These are phyloP conservation scores for Pleuronectes platessa DNA, from an alignment of 2,113 vertebrate genomes.

Conservation along the genomic window DNA sequence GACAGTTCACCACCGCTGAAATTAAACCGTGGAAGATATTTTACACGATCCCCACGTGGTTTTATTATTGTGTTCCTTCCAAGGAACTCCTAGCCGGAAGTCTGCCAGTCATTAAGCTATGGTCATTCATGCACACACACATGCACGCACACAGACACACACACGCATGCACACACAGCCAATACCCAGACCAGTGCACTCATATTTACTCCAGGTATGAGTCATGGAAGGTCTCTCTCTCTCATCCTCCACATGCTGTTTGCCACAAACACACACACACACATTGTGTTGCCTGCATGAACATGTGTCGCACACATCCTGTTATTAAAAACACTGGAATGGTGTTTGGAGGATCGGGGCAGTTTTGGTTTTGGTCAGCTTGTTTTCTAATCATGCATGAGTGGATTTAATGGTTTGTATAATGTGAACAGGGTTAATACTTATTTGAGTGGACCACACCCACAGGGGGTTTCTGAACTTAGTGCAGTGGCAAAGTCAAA, in stretches of 20 bases:
- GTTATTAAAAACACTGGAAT: neutral
- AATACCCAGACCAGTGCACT: neutral
- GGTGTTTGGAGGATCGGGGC: neutral
- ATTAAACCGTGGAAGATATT: too few species aligned
- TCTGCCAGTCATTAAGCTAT: slow-evolving; percentile 3
- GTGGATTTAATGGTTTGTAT: neutral
- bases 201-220: slow-evolving; percentile 29
- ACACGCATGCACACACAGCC: neutral
- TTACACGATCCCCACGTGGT: neutral
- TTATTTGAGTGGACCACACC: neutral
- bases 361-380: neutral
- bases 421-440: neutral
- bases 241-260: neutral
- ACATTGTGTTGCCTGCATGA: neutral
- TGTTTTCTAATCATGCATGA: neutral
- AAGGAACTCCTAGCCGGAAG: neutral
- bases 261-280: neutral
- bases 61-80: slow-evolving; percentile 16
- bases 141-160: too few species aligned
- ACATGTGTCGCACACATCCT: neutral
- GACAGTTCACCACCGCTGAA: too few species aligned
- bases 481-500: neutral
- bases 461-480: neutral
- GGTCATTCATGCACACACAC: slow-evolving; percentile 11
- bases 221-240: slow-evolving; percentile 14